phyloP scores from a whole-genome alignment of 2,113 vertebrate genomes.

The Callipepla squamata region DNA sequence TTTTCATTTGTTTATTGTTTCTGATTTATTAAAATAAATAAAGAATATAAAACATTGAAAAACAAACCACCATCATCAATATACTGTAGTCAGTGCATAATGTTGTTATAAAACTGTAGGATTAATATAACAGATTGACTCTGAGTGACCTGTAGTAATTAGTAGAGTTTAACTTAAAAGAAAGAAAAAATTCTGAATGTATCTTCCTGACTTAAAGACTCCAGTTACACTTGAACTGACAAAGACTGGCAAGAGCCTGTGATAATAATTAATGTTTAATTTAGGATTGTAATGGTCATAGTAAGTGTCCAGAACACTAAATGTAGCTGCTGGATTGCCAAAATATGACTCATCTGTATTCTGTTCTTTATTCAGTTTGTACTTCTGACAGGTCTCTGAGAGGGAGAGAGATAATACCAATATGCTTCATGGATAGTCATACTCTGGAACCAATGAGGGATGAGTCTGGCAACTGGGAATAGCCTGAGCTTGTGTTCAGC shows the following conservation, averaged over 20 bases:
- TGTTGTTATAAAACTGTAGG: background rate
- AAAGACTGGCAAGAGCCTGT: background rate
- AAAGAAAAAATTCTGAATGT: background rate
- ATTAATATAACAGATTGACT: background rate
- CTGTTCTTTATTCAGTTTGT: conserved; percentile 15
- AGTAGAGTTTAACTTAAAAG: conserved; percentile 33
- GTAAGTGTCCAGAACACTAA: background rate
- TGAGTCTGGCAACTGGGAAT: background rate
- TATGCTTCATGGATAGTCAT: background rate
- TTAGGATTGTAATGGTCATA: conserved; percentile 4
- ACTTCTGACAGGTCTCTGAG: background rate
- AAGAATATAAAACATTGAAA: background rate
- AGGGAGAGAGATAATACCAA: background rate
- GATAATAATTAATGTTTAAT: background rate
- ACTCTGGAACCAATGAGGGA: background rate
- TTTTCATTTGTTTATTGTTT: background rate
- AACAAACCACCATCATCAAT: background rate
- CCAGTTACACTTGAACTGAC: background rate
- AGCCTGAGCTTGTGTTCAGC: background rate
- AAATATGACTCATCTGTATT: conserved; percentile 11
- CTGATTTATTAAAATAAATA: background rate
- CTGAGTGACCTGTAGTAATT: background rate
- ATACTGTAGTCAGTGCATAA: background rate
- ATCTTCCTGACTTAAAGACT: conserved; percentile 8
- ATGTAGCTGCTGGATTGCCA: background rate